Conservation (phyloP, 2,113 vertebrate genomes). For the Microcebus tavaratra region DNA sequence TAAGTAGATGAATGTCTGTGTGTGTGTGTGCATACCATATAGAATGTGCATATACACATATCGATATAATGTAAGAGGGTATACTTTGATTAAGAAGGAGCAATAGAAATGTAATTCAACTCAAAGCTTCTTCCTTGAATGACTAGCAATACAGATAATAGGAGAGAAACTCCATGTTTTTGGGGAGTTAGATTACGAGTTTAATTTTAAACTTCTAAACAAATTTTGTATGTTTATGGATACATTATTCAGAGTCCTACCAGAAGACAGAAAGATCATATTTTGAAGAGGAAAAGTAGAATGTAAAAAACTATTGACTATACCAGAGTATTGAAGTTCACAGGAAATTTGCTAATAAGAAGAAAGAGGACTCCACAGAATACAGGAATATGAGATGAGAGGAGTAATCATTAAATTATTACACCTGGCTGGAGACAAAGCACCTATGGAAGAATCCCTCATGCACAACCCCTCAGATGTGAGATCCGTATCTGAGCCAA, state of each 20-base stretch:
- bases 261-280: not conserved
- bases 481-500: not conserved
- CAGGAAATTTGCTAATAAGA: not conserved
- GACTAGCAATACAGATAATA: not conserved
- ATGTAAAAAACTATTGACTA: not conserved
- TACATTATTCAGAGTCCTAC: not conserved
- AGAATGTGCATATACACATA: not conserved
- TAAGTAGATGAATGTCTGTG: not conserved
- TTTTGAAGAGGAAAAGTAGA: not conserved
- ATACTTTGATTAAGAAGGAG: not conserved
- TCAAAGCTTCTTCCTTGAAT: not conserved
- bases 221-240: not conserved
- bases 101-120: not conserved
- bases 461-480: fast-evolving
- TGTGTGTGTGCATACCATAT: fast-evolving
- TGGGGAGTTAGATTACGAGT: not conserved
- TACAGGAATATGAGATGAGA: not conserved
- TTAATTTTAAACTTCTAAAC: not conserved
- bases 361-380: not conserved
- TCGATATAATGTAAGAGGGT: no score
- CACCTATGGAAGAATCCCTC: not conserved
- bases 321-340: not conserved
- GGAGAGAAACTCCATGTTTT: not conserved
- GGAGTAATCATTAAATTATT: not conserved
- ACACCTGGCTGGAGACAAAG: not conserved